These are phyloP conservation scores for Cottus gobio DNA, from an alignment of 2,113 vertebrate species.

Conservation along the genomic window DNA sequence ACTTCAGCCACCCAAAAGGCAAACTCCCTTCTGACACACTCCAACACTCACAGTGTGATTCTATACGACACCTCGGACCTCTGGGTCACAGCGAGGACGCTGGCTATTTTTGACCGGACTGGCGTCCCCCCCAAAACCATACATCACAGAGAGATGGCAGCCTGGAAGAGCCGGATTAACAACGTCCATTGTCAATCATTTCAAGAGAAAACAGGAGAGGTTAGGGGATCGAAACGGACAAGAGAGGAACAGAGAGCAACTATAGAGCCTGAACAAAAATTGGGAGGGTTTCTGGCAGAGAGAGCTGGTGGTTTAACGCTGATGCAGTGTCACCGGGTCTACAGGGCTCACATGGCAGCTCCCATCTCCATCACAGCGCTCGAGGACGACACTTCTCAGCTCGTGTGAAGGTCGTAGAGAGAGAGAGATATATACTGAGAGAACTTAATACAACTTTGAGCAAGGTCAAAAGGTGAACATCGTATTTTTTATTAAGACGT, in stretches of 20 bases:
- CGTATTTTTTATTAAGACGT: not conserved
- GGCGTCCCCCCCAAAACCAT: not conserved
- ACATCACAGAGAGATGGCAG: slow-evolving; percentile 35
- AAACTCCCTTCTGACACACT: slow-evolving; percentile 41
- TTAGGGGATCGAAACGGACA: not conserved
- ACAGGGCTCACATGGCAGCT: slow-evolving; percentile 11
- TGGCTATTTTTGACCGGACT: slow-evolving; percentile 31
- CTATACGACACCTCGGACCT: not conserved
- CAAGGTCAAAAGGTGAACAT: not conserved
- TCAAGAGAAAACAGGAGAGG: too few relatives aligned
- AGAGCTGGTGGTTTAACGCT: slow-evolving; percentile 27
- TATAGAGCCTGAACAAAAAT: not conserved
- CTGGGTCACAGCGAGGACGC: slow-evolving; percentile 5
- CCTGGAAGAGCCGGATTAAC: slow-evolving; percentile 12
- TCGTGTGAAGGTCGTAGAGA: slow-evolving; percentile 2
- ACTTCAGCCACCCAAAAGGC: slow-evolving; percentile 33
- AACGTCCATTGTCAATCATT: too few relatives aligned
- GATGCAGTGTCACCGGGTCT: slow-evolving; percentile 30
- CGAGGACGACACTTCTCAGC: not conserved
- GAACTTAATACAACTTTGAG: not conserved
- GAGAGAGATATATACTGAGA: not conserved
- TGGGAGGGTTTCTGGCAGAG: not conserved
- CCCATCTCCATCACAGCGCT: slow-evolving; percentile 6
- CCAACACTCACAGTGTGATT: slow-evolving; percentile 26
- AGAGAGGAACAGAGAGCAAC: too few relatives aligned